Evolutionary conservation across 2,797 vertebrate species (phyloP).

Genomic region (Myotis findleyi): DNA sequence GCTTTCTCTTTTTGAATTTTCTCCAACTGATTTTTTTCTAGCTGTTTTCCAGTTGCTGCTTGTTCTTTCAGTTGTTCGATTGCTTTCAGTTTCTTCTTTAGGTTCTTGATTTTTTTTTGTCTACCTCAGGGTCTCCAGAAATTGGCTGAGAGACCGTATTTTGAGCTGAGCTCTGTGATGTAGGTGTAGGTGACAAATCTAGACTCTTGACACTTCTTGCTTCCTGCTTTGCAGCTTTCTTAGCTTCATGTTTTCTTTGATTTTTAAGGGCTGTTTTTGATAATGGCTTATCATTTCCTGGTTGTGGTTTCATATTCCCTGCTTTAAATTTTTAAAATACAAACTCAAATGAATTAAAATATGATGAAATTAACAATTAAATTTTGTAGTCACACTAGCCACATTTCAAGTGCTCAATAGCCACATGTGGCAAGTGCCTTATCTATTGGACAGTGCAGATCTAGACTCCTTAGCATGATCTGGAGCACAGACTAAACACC

Average conservation of each 20-base stretch:
- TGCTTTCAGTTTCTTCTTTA: constrained; percentile 89
- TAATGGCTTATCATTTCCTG: constrained; percentile 88
- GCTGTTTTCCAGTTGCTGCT: too few species aligned
- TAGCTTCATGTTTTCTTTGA: constrained; percentile 96
- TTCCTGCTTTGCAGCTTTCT: constrained; percentile 95
- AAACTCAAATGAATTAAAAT: background rate
- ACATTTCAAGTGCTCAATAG: background rate
- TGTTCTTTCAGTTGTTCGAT: too few species aligned
- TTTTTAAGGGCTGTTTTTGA: constrained; percentile 98
- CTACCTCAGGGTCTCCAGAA: constrained; percentile 92
- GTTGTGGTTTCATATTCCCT: constrained; percentile 90
- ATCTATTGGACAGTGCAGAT: background rate
- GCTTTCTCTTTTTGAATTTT: too few species aligned
- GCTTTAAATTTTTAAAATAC: background rate
- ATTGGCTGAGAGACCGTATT: constrained; percentile 70
- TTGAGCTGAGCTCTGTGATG: constrained; percentile 58
- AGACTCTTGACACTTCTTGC: constrained; percentile 87
- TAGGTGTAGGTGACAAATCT: constrained; percentile 55
- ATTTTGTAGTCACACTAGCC: background rate
- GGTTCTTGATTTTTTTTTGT: constrained; percentile 98
- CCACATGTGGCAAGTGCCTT: background rate
- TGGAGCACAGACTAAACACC: background rate
- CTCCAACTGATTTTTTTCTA: background rate
- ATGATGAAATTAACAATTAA: background rate
- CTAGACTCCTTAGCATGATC: background rate